Conservation (phyloP, 2,888 invertebrate genomes). For the Selenia dentaria region DNA sequence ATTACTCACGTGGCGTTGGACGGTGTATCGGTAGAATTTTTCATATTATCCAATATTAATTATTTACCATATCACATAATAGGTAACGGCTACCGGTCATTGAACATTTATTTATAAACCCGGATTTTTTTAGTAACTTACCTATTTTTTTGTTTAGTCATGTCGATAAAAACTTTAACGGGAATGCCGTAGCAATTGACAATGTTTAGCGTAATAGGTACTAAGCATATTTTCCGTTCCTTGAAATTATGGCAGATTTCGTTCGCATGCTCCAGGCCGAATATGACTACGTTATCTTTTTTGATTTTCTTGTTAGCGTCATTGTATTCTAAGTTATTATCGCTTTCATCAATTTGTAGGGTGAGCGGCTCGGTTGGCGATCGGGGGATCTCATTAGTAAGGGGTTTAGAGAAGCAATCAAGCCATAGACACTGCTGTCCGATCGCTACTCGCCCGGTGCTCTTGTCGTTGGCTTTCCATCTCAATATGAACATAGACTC, state of each 20-base stretch:
- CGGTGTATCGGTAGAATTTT: no score
- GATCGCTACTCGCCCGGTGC: conserved; percentile 80
- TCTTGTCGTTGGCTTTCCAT: conserved; percentile 85
- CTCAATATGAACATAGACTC: conserved; percentile 75
- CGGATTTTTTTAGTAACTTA: no score
- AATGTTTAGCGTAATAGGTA: conserved; percentile 87
- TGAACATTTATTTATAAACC: no score
- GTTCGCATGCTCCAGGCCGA: conserved; percentile 84
- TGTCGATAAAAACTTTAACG: conserved; percentile 86
- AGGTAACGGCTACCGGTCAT: no score
- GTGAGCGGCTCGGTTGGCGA: conserved; percentile 53
- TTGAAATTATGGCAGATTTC: conserved; percentile 87
- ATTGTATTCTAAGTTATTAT: conserved; percentile 46
- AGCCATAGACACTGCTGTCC: conserved; percentile 90
- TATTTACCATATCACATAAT: no score
- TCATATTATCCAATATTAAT: no score
- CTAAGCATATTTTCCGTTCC: conserved; percentile 84
- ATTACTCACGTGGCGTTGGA: no score
- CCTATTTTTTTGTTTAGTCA: conserved; percentile 84
- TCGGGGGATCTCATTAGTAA: conserved; percentile 65
- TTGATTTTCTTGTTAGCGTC: conserved; percentile 55
- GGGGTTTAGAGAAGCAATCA: conserved; percentile 82
- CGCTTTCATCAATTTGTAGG: conserved; percentile 65
- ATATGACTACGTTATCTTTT: conserved; percentile 82
- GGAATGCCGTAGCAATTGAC: conserved; percentile 87